Conservation (phyloP, 2,113 vertebrate genomes). For the Oreotrochilus melanogaster region DNA sequence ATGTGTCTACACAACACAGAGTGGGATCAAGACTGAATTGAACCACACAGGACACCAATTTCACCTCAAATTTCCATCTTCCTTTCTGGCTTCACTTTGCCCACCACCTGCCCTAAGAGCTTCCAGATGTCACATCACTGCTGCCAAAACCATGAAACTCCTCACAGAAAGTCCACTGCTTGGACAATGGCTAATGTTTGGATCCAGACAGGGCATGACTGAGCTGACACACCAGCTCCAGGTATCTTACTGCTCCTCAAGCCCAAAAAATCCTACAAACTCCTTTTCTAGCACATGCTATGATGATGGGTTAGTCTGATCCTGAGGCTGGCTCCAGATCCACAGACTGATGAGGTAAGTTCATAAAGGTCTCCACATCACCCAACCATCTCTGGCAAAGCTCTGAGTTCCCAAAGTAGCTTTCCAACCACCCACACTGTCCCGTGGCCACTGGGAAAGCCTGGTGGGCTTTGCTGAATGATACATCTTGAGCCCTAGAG, state of each 20-base stretch:
- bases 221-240: not conserved
- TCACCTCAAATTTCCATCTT: not conserved
- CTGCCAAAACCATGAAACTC: not conserved
- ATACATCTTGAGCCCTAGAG: not conserved
- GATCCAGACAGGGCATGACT: not conserved
- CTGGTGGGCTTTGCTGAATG: not conserved
- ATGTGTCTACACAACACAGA: not conserved
- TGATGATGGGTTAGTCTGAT: not conserved
- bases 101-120: not conserved
- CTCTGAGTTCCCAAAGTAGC: not conserved
- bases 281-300: not conserved
- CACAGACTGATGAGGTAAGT: not conserved
- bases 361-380: not conserved
- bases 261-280: not conserved
- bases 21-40: not conserved
- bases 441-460: not conserved
- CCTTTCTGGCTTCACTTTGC: not conserved
- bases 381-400: not conserved
- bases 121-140: not conserved
- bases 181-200: not conserved
- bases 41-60: not conserved
- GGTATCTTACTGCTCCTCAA: not conserved
- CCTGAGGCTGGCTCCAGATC: not conserved
- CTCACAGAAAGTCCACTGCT: not conserved
- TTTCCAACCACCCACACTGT: not conserved